Base-by-base conservation (phyloP, 2,888 invertebrate genomes). In the Cryptophagus acutangulus region DNA sequence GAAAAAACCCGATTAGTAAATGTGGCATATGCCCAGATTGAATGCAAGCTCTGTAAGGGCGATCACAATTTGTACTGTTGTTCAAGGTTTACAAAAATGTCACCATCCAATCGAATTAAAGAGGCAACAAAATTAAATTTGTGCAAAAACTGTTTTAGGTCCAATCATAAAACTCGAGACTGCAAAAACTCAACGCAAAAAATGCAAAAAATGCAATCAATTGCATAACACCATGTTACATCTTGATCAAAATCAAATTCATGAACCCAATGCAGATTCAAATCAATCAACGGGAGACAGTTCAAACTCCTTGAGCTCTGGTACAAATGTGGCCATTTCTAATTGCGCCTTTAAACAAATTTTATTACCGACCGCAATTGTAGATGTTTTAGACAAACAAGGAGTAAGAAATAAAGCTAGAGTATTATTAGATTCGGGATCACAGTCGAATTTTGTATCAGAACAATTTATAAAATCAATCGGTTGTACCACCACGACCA, bases 401-500 rank as follows among this genome's bases (percentile, higher is more conserved):
- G 33, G 36, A 20, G 16, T 30, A 16, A 16, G 16, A 10, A 13
- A 40, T 10, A 35, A 38, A 26, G 40, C 40, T 17, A 24, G 43
- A 4, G 46, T 43, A n/a, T 36, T 45, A 12, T 30, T 48, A 15
- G 47, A 44, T 25, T 41, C 45, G 2, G 44, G 37, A n/a, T 38
- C 36, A 17, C 42, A 36, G 10, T 46, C 43, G 4, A 43, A 40
- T 34, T 46, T 46, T 31, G 34, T 33, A 31, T 38, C 38, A 0
- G 12, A 9, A 18, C n/a, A 36, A 13, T 26, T 45, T n/a, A n/a
- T n/a, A n/a, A n/a, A n/a, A n/a, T n/a, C n/a, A n/a, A n/a, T n/a
- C n/a, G n/a, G n/a, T n/a, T n/a, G n/a, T n/a, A n/a, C n/a, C n/a
- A n/a, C n/a, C n/a, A n/a, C n/a, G n/a, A n/a, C n/a, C n/a, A n/a